Evolutionary conservation across 2,797 vertebrate species (phyloP), one percentile per base, ranked within the genome.

Genomic region (Phaenicophaeus curvirostris): DNA sequence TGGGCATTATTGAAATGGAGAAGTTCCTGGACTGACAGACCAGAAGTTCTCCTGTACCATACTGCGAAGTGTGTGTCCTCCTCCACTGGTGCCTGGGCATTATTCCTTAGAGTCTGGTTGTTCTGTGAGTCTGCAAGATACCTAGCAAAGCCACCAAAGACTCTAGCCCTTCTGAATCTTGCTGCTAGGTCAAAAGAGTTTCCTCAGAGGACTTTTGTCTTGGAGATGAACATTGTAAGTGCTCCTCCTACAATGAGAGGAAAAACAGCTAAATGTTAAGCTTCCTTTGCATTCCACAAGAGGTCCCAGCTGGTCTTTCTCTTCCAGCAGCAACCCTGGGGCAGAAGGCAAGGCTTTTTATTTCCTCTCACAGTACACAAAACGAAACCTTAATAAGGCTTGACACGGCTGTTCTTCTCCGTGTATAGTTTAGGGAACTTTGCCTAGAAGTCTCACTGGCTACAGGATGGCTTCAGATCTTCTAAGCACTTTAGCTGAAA

Each of bases 281-380:
- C 74, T 97, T 94, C 91, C 94, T 88, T 95, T 90, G 74, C 67
- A 79, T 97, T 96, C 95, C 96, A 97, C 91, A 84, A 95, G 93
- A 95, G 92, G 94, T 96, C 94, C 93, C 92, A 96, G 92, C 92
- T 87, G 89, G 80, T 93, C 87, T 93, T 96, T 95, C 84, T 94
- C 95, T 96, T 89, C 61, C 83, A 94, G 87, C 69, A 5, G 76
- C 84, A 79, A 68, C 89, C 89, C 74, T 53, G 46, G 95, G 95
- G 94, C 94, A 93, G 89, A 83, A 91, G 74, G 74, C 86, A 42
- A 3, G 74, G 93, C 59, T 90, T 95, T 94, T 59, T 94, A 42
- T 93, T 97, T 96, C 65, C 35, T 94, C 61, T 90, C 65, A 57
- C n/a, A 75, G 53, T 85, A 65, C 65, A 57, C 77, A 94, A 85